Percentiles rank a stretch among this genome's conserved stretches.
Conservation (phyloP, 2,888 invertebrate species). For the Phanerotoma sp. region DNA sequence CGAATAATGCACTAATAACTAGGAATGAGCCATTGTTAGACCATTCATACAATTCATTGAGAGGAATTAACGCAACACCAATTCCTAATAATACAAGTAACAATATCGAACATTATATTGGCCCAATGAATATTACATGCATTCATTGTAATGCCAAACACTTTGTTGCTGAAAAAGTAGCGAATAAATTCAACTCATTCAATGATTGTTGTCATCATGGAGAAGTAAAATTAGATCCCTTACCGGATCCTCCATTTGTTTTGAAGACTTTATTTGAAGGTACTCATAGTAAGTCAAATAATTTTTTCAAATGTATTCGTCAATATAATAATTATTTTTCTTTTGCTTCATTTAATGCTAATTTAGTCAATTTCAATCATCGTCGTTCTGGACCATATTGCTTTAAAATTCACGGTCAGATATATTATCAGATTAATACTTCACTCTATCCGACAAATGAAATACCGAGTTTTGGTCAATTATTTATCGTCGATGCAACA, state of each 20-base stretch:
- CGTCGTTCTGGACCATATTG: conserved; percentile 22
- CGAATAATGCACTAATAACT: no score
- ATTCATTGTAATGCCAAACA: conserved; percentile 24
- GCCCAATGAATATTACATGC: conserved; percentile 18
- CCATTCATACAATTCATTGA: no score
- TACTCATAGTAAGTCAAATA: conserved; percentile 20
- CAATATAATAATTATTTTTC: conserved; percentile 12
- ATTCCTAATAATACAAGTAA: no score
- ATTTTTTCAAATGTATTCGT: conserved; percentile 10
- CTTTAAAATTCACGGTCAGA: no score
- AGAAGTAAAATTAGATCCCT: conserved; percentile 10
- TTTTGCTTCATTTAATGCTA: conserved; percentile 26
- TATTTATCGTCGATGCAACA: neutral
- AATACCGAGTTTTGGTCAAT: conserved; percentile 4
- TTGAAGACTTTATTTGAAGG: conserved; percentile 21
- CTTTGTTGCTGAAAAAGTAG: conserved; percentile 20
- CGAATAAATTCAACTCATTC: conserved; percentile 25
- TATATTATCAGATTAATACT: no score
- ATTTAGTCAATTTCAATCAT: conserved; percentile 13
- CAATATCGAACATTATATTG: conserved; percentile 26
- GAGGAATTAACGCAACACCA: no score
- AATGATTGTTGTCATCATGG: conserved; percentile 28
- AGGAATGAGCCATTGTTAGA: no score
- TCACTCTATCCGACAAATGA: conserved; percentile 14
- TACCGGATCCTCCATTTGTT: conserved; percentile 18